Base-by-base conservation (phyloP, 2,113 vertebrate genomes). In the Asarcornis scutulata region DNA sequence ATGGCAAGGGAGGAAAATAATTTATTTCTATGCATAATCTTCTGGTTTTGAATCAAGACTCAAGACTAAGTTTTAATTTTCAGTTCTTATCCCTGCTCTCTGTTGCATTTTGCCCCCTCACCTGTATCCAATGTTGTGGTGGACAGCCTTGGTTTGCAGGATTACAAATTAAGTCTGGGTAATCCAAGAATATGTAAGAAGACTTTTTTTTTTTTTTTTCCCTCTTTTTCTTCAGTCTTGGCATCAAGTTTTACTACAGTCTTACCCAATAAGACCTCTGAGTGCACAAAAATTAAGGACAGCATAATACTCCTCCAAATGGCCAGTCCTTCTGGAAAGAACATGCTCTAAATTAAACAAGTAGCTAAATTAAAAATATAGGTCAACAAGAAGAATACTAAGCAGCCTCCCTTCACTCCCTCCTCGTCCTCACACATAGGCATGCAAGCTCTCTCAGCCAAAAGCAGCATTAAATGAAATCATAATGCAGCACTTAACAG, bases 401-500 rank as follows among this genome's bases (percentile, higher is more conserved):
- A 97, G 76, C 23, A 58, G 17, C 46, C 77, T 93, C 69, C 46
- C 40, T 85, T 88, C 59, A 87, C 73, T 76, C 16, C 13, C 11
- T 69, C 32, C 34, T 95, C 78, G 58, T 74, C 53, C 40, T 92
- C 48, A 52, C 3, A 12, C 66, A 79, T 26, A 72, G 62, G 20
- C 46, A 11, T 38, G 58, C n/a, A 62, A 72, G 13, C 32, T 89
- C 48, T 79, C 81, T 93, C 63, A 68, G 86, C 77, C 83, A 93
- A 83, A 75, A 97, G 72, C 81, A 91, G 86, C 96, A 68, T 93
- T 95, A 97, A 96, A 73, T 17, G 4, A 96, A 95, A 93, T 72
- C 86, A 88, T 95, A 97, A 95, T 77, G 83, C 73, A 93, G 69
- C 88, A 96, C 86, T 96, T 96, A 93, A 66, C 72, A 95, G 89